Percentiles rank a stretch among this genome's conserved stretches.
Evolutionary conservation across 1,140 invertebrate genomes (phyloP).

Genomic region (Idris sp.): DNA sequence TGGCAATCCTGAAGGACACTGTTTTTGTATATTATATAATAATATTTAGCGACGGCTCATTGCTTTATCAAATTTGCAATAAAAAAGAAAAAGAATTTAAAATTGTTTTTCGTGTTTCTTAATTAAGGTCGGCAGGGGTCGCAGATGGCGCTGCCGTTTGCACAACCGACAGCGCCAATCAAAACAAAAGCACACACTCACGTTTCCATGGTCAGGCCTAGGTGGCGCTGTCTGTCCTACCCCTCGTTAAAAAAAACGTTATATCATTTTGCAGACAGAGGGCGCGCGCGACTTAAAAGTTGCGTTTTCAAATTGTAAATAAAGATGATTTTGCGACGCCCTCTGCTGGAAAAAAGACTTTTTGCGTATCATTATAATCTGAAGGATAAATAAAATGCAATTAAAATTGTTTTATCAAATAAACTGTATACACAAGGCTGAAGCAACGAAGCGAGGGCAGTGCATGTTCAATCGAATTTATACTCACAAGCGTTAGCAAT

Average conservation of each 20-base stretch:
- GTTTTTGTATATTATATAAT: too few species aligned
- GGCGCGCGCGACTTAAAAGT: too few species aligned
- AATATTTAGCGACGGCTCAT: too few species aligned
- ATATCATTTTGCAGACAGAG: too few species aligned
- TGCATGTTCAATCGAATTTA: constrained; percentile 60
- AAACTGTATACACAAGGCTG: constrained; percentile 42
- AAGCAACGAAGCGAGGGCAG: constrained; percentile 54
- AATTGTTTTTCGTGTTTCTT: too few species aligned
- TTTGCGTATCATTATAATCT: constrained; percentile 1
- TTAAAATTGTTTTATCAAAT: constrained; percentile 16
- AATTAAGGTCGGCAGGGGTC: not conserved
- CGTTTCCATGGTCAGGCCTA: constrained; percentile 47
- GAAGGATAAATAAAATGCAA: too few species aligned
- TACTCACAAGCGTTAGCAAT: constrained; percentile 54
- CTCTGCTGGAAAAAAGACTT: not conserved
- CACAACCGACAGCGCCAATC: constrained; percentile 15
- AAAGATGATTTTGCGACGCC: too few species aligned
- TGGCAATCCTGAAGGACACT: too few species aligned
- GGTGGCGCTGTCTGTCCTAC: constrained; percentile 1
- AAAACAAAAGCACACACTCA: constrained; percentile 16
- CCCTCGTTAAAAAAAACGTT: constrained; percentile 28
- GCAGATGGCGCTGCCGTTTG: constrained; percentile 5
- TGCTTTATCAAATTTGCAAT: too few species aligned
- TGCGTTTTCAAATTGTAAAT: too few species aligned
- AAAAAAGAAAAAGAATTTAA: too few species aligned